These are phyloP conservation scores for Manis javanica DNA, from an alignment of 2,797 vertebrate genomes.

Conservation along the genomic window DNA sequence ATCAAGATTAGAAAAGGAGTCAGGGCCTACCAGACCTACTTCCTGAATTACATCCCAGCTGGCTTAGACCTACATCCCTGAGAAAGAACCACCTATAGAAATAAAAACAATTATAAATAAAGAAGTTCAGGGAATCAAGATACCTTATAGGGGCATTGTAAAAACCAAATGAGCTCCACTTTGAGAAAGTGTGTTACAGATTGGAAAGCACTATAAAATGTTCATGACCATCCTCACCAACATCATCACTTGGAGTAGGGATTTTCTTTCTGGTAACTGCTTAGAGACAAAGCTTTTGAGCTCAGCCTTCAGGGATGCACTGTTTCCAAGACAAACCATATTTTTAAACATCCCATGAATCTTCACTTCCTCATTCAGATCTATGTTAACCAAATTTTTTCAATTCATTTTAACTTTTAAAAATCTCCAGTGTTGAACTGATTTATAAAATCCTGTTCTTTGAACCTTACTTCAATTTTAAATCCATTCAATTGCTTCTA, in stretches of 20 bases:
- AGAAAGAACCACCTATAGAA: neutral
- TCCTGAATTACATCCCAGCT: slow-evolving; percentile 7
- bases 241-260: neutral
- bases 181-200: neutral
- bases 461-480: slow-evolving; percentile 26
- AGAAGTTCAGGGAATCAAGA: neutral
- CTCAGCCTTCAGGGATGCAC: neutral
- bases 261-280: slow-evolving; percentile 17
- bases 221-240: neutral
- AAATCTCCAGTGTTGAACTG: neutral
- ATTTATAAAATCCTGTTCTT: slow-evolving; percentile 35
- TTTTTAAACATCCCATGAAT: neutral
- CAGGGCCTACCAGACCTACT: neutral
- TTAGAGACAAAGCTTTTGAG: neutral
- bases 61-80: neutral
- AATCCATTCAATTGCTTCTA: neutral
- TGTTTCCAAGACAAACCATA: neutral
- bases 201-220: neutral
- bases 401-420: neutral
- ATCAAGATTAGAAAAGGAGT: neutral
- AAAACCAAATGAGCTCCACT: slow-evolving; percentile 19
- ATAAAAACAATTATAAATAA: neutral
- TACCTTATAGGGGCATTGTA: neutral
- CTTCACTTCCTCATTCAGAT: neutral
- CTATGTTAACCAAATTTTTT: neutral